phyloP scores from a whole-genome alignment of 92 coral and sea anemone genomes.

The Heteractis magnifica region DNA sequence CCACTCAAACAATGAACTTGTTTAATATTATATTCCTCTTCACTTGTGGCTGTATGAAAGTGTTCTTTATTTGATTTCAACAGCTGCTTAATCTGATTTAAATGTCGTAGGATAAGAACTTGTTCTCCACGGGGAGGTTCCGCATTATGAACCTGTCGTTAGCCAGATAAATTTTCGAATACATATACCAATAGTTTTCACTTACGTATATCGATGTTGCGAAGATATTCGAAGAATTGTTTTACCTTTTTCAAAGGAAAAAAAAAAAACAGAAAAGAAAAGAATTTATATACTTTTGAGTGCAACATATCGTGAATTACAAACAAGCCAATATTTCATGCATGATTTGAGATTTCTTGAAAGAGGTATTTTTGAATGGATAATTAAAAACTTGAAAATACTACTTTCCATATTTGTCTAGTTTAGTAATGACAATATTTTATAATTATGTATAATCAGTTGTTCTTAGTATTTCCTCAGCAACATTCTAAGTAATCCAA shows the following conservation, averaged over 20 bases:
- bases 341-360: neutral
- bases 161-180: neutral
- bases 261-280: too few relatives aligned
- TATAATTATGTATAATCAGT: neutral
- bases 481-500: neutral
- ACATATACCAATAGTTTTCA: neutral
- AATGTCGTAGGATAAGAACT: neutral
- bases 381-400: neutral
- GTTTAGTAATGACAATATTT: neutral
- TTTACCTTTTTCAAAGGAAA: neutral
- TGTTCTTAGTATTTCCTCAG: neutral
- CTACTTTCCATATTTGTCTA: too few relatives aligned
- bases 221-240: neutral
- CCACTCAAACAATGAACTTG: neutral
- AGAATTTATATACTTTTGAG: neutral
- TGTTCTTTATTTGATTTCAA: constrained; percentile 1
- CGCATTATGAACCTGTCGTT: neutral
- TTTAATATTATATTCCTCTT: constrained; percentile 4
- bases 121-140: neutral
- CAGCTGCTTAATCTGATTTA: constrained; percentile 14
- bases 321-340: neutral
- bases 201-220: neutral
- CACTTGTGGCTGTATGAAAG: neutral
- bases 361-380: neutral
- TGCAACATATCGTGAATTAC: neutral